Evolutionary conservation across 2,113 vertebrate species (phyloP), one percentile per base, ranked within the genome.

Genomic region (Esox niger): DNA sequence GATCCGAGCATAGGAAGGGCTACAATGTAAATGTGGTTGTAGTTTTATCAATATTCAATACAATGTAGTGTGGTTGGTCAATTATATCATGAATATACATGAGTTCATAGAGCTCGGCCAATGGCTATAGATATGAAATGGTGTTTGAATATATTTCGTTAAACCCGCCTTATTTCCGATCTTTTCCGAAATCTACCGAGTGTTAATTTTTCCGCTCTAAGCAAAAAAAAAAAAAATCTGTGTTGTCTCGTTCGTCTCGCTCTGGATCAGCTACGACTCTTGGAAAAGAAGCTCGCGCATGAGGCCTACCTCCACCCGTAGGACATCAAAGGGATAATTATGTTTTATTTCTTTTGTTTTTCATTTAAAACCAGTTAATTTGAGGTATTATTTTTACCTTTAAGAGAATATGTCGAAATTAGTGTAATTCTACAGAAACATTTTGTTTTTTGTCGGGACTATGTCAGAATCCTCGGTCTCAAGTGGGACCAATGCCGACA

Each of bases 141-240:
- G 56, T 59, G 52, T 60, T 82, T 32, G 64, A 75, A 83, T 81
- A 87, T 75, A 76, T 77, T 83, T 33, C 60, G 62, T 81, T 76
- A 79, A 73, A 43, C 78, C 87, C 90, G 64, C 90, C 91, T 83
- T 57, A 0, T 84, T 90, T 86, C 88, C 91, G 91, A 90, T 80
- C 8, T 76, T 82, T 85, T 60, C 88, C 91, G 91, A 93, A 26
- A 29, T 66, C 59, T 21, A 38, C 89, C 91, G 91, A 93, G 79
- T 68, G 64, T 60, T 68, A 71, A 78, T 87, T 92, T 91, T 88
- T 88, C 78, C 87, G 86, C 86, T 88, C 88, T 77, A 80, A 92
- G 89, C 88, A 91, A 92, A 93, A 90, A 82, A 88, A 86, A 92
- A 92, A 91, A 92, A 93, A 92, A 88, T 82, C 86, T 61, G 74